Conservation (phyloP, 1,140 invertebrate genomes). For the Trissolcus basalis region DNA sequence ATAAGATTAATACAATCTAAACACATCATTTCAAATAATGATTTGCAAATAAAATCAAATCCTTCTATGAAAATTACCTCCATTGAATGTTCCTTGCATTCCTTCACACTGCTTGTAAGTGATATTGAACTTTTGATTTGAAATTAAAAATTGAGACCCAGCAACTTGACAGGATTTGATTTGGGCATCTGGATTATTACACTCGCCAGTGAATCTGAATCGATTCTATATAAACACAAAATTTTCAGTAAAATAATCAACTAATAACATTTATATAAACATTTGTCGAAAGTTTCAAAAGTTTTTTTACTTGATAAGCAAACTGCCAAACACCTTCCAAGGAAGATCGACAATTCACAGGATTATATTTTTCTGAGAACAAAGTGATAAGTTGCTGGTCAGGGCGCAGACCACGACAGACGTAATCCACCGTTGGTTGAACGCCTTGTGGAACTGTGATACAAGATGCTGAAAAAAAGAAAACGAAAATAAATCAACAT, state of each 20-base stretch:
- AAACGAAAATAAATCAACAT: too few relatives aligned
- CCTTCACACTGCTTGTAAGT: slow-evolving; percentile 93
- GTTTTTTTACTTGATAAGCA: slow-evolving; percentile 84
- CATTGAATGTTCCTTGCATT: slow-evolving; percentile 90
- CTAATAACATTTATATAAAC: too few relatives aligned
- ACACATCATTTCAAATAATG: too few relatives aligned
- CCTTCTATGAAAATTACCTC: slow-evolving; percentile 80
- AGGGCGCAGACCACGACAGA: slow-evolving; percentile 84
- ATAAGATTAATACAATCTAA: too few relatives aligned
- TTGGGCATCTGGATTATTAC: slow-evolving; percentile 88
- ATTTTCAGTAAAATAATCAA: neutral
- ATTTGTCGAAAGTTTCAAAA: too few relatives aligned
- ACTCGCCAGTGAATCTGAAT: slow-evolving; percentile 94
- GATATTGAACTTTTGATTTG: slow-evolving; percentile 98
- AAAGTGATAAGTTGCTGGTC: slow-evolving; percentile 90
- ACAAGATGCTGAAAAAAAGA: slow-evolving; percentile 80
- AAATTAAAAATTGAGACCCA: slow-evolving; percentile 95
- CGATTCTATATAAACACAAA: slow-evolving; percentile 79
- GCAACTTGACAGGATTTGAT: slow-evolving; percentile 96
- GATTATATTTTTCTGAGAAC: slow-evolving; percentile 92
- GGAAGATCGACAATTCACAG: slow-evolving; percentile 93
- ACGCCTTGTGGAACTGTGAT: slow-evolving; percentile 80
- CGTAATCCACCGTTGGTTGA: slow-evolving; percentile 84
- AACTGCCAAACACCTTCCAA: slow-evolving; percentile 97
- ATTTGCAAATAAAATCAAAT: too few relatives aligned